Evolutionary conservation across 2,888 invertebrate genomes (phyloP).

Genomic region (Sminthurinus aureus): DNA sequence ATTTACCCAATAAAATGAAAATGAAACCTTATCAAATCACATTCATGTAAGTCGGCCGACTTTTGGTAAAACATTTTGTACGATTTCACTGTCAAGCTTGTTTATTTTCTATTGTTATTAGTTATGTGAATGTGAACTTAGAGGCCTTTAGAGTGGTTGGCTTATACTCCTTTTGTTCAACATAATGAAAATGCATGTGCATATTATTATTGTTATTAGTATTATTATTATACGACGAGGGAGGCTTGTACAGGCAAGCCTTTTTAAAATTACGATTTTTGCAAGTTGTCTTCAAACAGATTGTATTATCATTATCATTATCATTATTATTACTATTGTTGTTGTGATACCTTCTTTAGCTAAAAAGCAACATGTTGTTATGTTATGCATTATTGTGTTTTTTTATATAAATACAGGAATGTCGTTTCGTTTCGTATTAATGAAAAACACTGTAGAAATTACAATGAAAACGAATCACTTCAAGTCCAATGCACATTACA

Average conservation of each 20-base stretch:
- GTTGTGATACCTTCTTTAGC: too few relatives aligned
- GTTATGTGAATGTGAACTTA: background rate
- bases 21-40: conserved; percentile 24
- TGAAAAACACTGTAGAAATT: too few relatives aligned
- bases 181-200: background rate
- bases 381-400: too few relatives aligned
- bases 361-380: too few relatives aligned
- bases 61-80: conserved; percentile 29
- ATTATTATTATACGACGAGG: background rate
- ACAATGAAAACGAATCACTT: too few relatives aligned
- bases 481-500: too few relatives aligned
- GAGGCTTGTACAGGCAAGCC: background rate
- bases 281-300: background rate
- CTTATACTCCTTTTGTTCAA: background rate
- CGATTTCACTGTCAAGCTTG: conserved; percentile 32
- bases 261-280: background rate
- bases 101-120: conserved; percentile 21
- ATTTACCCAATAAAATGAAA: conserved; percentile 30
- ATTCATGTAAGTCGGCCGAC: conserved; percentile 6
- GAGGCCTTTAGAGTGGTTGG: background rate
- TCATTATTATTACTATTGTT: too few relatives aligned
- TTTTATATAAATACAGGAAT: too few relatives aligned
- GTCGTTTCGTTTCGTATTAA: too few relatives aligned
- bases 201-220: background rate
- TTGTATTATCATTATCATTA: background rate